Conservation (phyloP, 2,888 invertebrate species). For the Biston betularia region DNA sequence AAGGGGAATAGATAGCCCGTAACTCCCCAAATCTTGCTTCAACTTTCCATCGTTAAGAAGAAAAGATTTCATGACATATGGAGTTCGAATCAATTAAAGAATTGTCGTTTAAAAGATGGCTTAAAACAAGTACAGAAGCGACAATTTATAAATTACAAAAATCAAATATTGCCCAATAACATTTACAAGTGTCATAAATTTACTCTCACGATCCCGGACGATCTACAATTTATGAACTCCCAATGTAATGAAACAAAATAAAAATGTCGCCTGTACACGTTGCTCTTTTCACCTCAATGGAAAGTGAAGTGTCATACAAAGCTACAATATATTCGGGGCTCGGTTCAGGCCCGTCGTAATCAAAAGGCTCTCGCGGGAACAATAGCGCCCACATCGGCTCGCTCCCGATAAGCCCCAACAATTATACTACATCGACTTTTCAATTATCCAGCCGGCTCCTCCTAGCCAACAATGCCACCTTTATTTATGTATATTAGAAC, state of each 20-base stretch:
- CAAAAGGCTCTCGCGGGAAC: constrained; percentile 84
- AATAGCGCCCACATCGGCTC: constrained; percentile 84
- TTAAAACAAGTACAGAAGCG: not conserved
- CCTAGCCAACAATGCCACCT: constrained; percentile 80
- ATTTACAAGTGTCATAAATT: constrained; percentile 20
- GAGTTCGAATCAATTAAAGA: constrained; percentile 20
- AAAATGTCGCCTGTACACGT: constrained; percentile 55
- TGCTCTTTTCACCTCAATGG: constrained; percentile 76
- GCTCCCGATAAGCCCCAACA: constrained; percentile 83
- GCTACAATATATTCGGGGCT: constrained; percentile 81
- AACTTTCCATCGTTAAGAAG: constrained; percentile 48
- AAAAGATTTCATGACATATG: constrained; percentile 41
- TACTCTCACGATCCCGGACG: constrained; percentile 25
- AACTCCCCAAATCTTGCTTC: constrained; percentile 63
- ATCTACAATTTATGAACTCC: constrained; percentile 40
- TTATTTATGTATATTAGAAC: constrained; percentile 84
- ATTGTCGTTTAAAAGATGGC: not conserved
- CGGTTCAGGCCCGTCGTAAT: constrained; percentile 77
- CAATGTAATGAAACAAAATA: constrained; percentile 48
- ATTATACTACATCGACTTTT: constrained; percentile 86
- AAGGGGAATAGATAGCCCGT: constrained; percentile 65
- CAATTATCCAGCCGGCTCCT: constrained; percentile 83
- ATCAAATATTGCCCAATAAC: not conserved
- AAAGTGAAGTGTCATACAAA: constrained; percentile 82
- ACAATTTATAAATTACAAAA: not conserved